These are phyloP conservation scores for Cryptus viduatorius DNA, from an alignment of 2,888 invertebrate genomes.

Conservation along the genomic window DNA sequence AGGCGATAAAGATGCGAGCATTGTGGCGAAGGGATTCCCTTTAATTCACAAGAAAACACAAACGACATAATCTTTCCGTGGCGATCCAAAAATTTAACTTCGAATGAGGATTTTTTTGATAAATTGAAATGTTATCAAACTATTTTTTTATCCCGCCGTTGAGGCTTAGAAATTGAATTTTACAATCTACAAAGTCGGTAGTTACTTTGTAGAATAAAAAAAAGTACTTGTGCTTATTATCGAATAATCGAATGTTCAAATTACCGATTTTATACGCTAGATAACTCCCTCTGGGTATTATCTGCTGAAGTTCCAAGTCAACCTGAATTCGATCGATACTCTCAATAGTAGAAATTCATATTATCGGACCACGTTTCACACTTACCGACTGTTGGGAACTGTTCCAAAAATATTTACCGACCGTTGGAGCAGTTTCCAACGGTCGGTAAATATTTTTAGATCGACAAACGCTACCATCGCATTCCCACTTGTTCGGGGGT, in stretches of 20 bases:
- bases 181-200: no score
- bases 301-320: neutral
- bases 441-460: neutral
- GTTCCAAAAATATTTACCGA: no score
- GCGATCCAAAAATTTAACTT: neutral
- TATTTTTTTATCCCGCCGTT: no score
- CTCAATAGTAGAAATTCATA: neutral
- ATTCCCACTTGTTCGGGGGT: neutral
- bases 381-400: neutral
- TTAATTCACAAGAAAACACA: conserved; percentile 9
- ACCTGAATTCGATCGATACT: neutral
- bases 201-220: no score
- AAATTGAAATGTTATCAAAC: no score
- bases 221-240: neutral
- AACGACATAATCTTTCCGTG: neutral
- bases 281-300: neutral
- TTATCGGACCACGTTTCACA: neutral
- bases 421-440: no score
- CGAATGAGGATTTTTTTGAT: neutral
- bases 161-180: no score
- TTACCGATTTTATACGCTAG: neutral
- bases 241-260: neutral
- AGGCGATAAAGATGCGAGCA: conserved; percentile 20
- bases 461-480: neutral
- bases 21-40: conserved; percentile 5